These are phyloP conservation scores for Pseudeuparius sepicola DNA, from an alignment of 2,888 invertebrate species.

Conservation along the genomic window DNA sequence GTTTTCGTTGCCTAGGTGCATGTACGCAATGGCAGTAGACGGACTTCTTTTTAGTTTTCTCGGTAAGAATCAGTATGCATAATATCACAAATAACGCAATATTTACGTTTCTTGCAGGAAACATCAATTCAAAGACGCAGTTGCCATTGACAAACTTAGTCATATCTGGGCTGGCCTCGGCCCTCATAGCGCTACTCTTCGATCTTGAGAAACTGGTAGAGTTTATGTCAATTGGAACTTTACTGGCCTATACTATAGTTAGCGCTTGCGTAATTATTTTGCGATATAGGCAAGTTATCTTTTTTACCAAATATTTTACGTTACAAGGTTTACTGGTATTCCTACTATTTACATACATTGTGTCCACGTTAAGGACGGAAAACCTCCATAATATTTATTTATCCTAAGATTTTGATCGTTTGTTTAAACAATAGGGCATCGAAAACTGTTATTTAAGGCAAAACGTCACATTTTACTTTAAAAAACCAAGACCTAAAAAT, in stretches of 20 bases:
- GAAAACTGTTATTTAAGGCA: too few relatives aligned
- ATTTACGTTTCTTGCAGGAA: too few relatives aligned
- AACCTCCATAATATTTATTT: too few relatives aligned
- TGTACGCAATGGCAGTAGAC: constrained; percentile 87
- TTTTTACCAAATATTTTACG: too few relatives aligned
- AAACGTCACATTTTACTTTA: too few relatives aligned
- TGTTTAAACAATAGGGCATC: too few relatives aligned
- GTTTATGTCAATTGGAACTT: constrained; percentile 88
- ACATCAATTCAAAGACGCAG: constrained; percentile 69
- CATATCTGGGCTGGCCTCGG: constrained; percentile 66
- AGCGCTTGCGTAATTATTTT: constrained; percentile 83
- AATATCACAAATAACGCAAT: too few relatives aligned
- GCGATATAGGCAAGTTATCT: constrained; percentile 46
- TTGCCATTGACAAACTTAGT: constrained; percentile 67
- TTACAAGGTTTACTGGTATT: too few relatives aligned
- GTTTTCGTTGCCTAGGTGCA: constrained; percentile 69
- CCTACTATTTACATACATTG: too few relatives aligned
- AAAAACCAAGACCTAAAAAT: too few relatives aligned
- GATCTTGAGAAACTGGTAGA: constrained; percentile 85
- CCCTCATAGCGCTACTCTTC: constrained; percentile 71
- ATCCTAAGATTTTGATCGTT: too few relatives aligned
- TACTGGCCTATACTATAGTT: constrained; percentile 84
- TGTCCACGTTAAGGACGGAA: too few relatives aligned
- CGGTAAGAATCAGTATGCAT: constrained; percentile 32
- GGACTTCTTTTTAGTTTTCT: constrained; percentile 75